Conservation (phyloP, 2,888 invertebrate species). For the Thymelicus lineola region DNA sequence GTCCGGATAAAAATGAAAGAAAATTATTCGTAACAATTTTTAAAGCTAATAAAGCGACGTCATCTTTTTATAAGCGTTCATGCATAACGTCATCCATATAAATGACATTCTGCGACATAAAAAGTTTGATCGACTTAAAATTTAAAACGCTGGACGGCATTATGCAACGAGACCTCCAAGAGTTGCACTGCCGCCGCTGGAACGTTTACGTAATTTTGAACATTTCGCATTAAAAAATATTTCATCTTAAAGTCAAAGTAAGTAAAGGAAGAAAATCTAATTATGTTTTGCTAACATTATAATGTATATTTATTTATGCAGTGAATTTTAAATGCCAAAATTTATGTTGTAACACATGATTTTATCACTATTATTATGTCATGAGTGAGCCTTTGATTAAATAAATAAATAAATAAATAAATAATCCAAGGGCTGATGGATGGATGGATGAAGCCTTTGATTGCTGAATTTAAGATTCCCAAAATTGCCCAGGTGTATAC, state of each 20-base stretch:
- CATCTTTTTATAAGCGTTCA: conserved; percentile 36
- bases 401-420: too few species aligned
- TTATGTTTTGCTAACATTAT: background rate
- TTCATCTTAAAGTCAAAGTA: conserved; percentile 21
- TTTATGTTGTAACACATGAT: too few species aligned
- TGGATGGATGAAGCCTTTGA: too few species aligned
- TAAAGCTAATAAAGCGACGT: conserved; percentile 27
- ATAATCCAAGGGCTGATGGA: too few species aligned
- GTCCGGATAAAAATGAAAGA: conserved; percentile 14
- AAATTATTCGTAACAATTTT: conserved; percentile 22
- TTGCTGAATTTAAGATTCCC: too few species aligned
- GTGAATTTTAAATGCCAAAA: background rate
- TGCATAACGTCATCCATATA: conserved; percentile 35
- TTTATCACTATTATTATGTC: too few species aligned
- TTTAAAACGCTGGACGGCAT: conserved; percentile 34
- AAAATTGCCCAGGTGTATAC: too few species aligned
- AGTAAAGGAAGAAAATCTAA: conserved; percentile 11
- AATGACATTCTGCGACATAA: conserved; percentile 28
- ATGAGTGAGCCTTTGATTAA: too few species aligned
- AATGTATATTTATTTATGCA: background rate
- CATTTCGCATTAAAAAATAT: conserved; percentile 31
- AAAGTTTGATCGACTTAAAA: conserved; percentile 37
- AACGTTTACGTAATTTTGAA: conserved; percentile 36
- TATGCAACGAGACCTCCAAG: conserved; percentile 37
- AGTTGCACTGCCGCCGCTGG: conserved; percentile 24